Evolutionary conservation across 2,113 vertebrate genomes (phyloP).

Genomic region (Apaloderma vittatum): DNA sequence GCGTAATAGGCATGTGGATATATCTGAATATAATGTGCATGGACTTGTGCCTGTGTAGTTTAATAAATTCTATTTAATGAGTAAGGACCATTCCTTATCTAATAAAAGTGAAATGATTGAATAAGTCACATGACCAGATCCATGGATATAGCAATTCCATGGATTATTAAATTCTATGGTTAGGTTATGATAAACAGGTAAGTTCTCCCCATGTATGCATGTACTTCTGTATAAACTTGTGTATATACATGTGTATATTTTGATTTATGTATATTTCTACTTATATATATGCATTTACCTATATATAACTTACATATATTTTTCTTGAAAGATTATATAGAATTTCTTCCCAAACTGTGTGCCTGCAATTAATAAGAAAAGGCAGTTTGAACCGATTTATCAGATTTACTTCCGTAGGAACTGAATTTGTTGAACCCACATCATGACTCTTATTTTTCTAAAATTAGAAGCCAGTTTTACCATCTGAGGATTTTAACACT

Average conservation of each 20-base stretch:
- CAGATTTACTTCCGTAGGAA: background rate
- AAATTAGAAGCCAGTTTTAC: conserved; percentile 29
- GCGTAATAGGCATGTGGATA: background rate
- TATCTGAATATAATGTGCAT: background rate
- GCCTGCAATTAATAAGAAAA: background rate
- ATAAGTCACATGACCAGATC: background rate
- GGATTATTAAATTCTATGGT: background rate
- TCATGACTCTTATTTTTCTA: conserved; percentile 31
- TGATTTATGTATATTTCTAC: background rate
- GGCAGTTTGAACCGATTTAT: background rate
- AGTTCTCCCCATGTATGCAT: background rate
- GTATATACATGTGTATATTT: background rate
- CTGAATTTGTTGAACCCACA: background rate
- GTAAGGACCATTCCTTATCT: background rate
- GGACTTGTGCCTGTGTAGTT: background rate
- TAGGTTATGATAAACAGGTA: background rate
- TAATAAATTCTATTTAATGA: background rate
- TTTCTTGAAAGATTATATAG: background rate
- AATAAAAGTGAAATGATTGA: background rate
- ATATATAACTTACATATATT: background rate
- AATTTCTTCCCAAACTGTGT: background rate
- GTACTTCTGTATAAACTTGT: background rate
- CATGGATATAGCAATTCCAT: background rate
- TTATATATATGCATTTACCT: background rate
- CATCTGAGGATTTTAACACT: background rate